A percentile compares a stretch with the other conserved stretches of the same genome.
Conservation (phyloP, 2,113 vertebrate genomes). For the Nematolebias whitei region DNA sequence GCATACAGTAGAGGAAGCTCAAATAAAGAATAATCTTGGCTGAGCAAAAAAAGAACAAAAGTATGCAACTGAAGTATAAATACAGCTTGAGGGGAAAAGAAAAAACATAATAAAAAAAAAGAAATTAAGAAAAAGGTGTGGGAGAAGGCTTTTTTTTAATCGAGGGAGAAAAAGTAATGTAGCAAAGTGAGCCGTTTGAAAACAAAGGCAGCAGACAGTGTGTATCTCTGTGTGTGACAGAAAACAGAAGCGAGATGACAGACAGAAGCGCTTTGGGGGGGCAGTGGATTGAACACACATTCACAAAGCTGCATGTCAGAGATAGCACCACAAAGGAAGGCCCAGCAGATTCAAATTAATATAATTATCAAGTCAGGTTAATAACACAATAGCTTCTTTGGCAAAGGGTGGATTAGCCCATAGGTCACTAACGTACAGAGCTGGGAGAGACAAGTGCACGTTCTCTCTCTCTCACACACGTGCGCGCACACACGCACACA, state of each 20-base stretch:
- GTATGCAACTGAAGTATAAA: slow-evolving; percentile 9
- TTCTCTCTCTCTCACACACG: slow-evolving; percentile 17
- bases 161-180: slow-evolving; percentile 2
- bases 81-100: neutral
- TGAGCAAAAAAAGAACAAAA: slow-evolving; percentile 6
- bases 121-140: slow-evolving; percentile 17
- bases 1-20: neutral
- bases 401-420: slow-evolving; percentile 42
- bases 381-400: slow-evolving; percentile 66
- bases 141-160: slow-evolving; percentile 13
- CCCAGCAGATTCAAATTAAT: slow-evolving; percentile 72
- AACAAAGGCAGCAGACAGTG: slow-evolving; percentile 15
- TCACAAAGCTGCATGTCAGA: slow-evolving; percentile 69
- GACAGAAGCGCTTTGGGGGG: slow-evolving; percentile 39
- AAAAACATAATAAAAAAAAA: slow-evolving; percentile 8
- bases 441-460: neutral
- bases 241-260: slow-evolving; percentile 31
- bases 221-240: neutral
- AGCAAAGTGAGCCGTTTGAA: slow-evolving; percentile 23
- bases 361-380: slow-evolving; percentile 73
- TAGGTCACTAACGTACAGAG: slow-evolving; percentile 54
- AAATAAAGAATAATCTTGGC: neutral
- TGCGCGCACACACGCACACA: slow-evolving; percentile 5
- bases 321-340: slow-evolving; percentile 75
- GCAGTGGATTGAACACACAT: slow-evolving; percentile 28